A percentile compares a stretch with the other conserved stretches of the same genome.
These are phyloP conservation scores for Trichogramma pretiosum DNA, from an alignment of 1,140 invertebrate genomes.

Conservation along the genomic window DNA sequence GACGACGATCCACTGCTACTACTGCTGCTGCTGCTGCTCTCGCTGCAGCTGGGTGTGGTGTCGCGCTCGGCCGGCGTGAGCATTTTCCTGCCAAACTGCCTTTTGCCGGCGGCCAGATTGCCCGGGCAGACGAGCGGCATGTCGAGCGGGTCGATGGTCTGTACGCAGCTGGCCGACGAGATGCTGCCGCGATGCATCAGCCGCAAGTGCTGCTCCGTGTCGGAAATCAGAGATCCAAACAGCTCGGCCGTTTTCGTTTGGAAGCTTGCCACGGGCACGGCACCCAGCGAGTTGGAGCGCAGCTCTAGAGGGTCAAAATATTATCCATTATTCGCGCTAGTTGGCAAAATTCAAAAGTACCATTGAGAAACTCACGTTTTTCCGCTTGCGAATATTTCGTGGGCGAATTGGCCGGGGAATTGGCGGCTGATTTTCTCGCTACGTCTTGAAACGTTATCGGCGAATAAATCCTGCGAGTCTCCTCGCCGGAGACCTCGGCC, in stretches of 20 bases:
- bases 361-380: background rate
- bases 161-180: no score
- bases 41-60: background rate
- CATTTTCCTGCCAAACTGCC: no score
- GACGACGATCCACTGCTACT: background rate
- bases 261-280: constrained; percentile 38
- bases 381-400: background rate
- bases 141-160: no score
- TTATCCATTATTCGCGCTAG: no score
- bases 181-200: constrained; percentile 41
- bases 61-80: no score
- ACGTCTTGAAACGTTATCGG: constrained; percentile 79
- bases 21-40: background rate
- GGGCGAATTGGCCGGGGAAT: constrained; percentile 53
- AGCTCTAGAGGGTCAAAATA: constrained; percentile 44
- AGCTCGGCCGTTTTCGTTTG: constrained; percentile 42
- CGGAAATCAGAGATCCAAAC: constrained; percentile 46
- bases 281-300: constrained; percentile 53
- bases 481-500: no score
- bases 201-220: constrained; percentile 51
- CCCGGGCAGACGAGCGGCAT: no score
- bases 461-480: constrained; percentile 66
- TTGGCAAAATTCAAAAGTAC: no score
- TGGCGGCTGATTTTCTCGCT: constrained; percentile 61
- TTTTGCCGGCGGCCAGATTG: no score